phyloP scores from a whole-genome alignment of 2,888 invertebrate species.

The Erpobdella octoculata region DNA sequence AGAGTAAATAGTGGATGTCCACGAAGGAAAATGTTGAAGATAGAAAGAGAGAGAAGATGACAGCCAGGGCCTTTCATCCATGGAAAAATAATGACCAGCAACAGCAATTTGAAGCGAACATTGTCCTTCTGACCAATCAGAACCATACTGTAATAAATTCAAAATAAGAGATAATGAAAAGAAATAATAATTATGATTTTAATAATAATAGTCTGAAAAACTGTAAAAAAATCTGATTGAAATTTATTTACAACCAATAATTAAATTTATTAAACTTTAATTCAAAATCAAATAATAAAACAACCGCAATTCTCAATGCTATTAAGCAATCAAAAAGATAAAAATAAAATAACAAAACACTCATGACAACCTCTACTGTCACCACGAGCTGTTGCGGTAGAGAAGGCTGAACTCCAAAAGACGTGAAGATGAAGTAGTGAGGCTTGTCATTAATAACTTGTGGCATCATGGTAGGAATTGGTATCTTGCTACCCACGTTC shows the following conservation, averaged over 20 bases:
- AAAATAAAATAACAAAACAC: neutral
- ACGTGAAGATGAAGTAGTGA: constrained; percentile 65
- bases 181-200: neutral
- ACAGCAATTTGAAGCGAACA: constrained; percentile 33
- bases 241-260: no score
- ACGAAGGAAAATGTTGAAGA: constrained; percentile 30
- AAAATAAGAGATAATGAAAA: neutral
- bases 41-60: constrained; percentile 28
- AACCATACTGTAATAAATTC: neutral
- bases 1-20: constrained; percentile 32
- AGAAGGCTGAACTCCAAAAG: constrained; percentile 59
- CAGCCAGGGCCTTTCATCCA: constrained; percentile 2
- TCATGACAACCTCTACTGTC: constrained; percentile 31
- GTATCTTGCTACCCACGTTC: constrained; percentile 57
- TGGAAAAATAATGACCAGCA: constrained; percentile 33
- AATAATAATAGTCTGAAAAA: no score
- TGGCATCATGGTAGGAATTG: constrained; percentile 55
- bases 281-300: neutral
- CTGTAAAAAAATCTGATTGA: no score
- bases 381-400: constrained; percentile 57
- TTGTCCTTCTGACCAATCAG: neutral
- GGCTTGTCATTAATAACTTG: constrained; percentile 57
- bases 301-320: neutral
- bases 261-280: neutral
- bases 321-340: neutral